These are phyloP conservation scores for Orestias chungarensis DNA, from an alignment of 2,797 vertebrate genomes.

Conservation along the genomic window DNA sequence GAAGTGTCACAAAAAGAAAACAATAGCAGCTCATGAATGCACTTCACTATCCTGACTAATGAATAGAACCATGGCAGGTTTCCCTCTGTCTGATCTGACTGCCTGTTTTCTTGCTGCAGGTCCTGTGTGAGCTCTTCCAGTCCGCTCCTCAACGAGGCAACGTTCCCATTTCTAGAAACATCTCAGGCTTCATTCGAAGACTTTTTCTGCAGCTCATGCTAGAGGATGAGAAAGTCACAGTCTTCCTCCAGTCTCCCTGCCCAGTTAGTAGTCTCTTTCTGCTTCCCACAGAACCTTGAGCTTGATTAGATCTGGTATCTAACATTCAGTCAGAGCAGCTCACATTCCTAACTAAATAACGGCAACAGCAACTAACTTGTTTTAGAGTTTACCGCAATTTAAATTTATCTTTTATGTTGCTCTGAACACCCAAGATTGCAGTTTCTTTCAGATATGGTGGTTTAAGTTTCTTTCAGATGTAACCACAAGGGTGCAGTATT, in stretches of 20 bases:
- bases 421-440: neutral
- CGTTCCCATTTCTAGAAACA: slow-evolving; percentile 94
- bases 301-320: no score
- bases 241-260: slow-evolving; percentile 98
- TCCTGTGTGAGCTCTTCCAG: slow-evolving; percentile 98
- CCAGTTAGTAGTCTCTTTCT: slow-evolving; percentile 82
- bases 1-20: no score
- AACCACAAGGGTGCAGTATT: slow-evolving; percentile 61
- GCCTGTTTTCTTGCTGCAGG: slow-evolving; percentile 76
- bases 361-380: neutral
- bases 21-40: no score
- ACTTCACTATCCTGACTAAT: no score
- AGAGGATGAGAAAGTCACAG: slow-evolving; percentile 98
- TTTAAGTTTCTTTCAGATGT: neutral
- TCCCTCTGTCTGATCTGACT: neutral
- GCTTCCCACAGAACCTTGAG: neutral
- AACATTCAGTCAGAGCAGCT: neutral
- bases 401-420: neutral
- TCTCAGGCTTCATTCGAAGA: slow-evolving; percentile 96
- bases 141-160: slow-evolving; percentile 93
- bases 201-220: slow-evolving; percentile 98
- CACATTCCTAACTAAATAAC: neutral
- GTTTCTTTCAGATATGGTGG: neutral
- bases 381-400: neutral
- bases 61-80: neutral